Conservation (phyloP, 2,797 vertebrate genomes). For the Lutjanus campechanus region DNA sequence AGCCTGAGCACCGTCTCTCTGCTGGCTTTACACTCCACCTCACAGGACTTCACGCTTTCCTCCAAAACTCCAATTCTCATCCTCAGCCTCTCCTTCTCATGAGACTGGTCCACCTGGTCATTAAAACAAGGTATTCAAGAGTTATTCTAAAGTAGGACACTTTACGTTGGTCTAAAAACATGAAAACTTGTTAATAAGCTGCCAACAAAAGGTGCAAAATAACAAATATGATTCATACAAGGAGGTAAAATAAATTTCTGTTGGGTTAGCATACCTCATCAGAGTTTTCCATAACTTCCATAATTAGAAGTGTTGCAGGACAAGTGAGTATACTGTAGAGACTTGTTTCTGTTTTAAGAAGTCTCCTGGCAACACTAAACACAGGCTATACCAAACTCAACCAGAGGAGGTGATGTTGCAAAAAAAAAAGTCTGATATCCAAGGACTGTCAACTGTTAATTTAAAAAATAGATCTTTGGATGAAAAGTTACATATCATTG, state of each 20-base stretch:
- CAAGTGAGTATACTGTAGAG: slow-evolving; percentile 1
- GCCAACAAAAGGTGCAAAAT: not conserved
- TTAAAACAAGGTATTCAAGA: not conserved
- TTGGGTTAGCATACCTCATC: slow-evolving; percentile 59
- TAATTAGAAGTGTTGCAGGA: slow-evolving; percentile 24
- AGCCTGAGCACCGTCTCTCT: slow-evolving; percentile 91
- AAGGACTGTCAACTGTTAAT: not conserved
- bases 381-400: slow-evolving; percentile 31
- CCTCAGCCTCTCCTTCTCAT: slow-evolving; percentile 84
- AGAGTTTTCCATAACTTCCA: slow-evolving; percentile 61
- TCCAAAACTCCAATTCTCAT: slow-evolving; percentile 84
- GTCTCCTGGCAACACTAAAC: slow-evolving; percentile 78
- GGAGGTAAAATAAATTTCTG: slow-evolving; percentile 23
- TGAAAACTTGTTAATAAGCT: not conserved
- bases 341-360: slow-evolving; percentile 53
- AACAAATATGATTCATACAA: not conserved
- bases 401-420: slow-evolving; percentile 55
- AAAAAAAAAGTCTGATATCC: not conserved
- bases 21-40: slow-evolving; percentile 92
- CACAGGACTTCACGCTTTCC: slow-evolving; percentile 86
- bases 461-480: not conserved
- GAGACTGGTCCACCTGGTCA: slow-evolving; percentile 76
- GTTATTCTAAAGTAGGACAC: not conserved
- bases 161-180: not conserved
- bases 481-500: not conserved